Evolutionary conservation across 2,113 vertebrate species (phyloP).

Genomic region (Notothenia coriiceps): DNA sequence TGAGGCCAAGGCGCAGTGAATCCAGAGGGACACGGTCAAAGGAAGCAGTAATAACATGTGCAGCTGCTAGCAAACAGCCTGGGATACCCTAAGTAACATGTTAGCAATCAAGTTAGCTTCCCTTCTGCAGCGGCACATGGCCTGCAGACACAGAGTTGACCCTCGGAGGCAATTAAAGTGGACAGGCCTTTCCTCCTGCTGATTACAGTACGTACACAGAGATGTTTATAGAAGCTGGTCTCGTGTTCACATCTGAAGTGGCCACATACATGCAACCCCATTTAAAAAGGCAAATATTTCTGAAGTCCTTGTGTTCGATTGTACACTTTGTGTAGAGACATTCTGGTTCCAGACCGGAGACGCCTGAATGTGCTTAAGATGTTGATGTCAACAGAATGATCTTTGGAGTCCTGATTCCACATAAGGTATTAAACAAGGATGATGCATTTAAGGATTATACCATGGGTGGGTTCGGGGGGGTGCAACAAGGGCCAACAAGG

Average conservation of each 20-base stretch:
- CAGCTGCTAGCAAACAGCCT: constrained; percentile 36
- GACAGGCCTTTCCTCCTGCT: constrained; percentile 38
- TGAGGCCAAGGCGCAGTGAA: constrained; percentile 28
- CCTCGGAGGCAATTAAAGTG: constrained; percentile 17
- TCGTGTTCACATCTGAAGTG: constrained; percentile 34
- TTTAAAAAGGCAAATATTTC: constrained; percentile 43
- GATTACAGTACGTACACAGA: constrained; percentile 23
- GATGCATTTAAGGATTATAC: constrained; percentile 8
- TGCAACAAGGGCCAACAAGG: too few relatives aligned
- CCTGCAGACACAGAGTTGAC: not conserved
- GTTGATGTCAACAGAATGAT: constrained; percentile 26
- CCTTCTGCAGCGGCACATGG: constrained; percentile 11
- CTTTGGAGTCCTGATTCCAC: not conserved
- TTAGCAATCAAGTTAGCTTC: constrained; percentile 16
- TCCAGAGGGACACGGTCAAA: constrained; percentile 44
- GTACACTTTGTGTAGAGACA: constrained; percentile 1
- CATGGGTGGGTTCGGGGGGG: too few relatives aligned
- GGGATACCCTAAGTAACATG: not conserved
- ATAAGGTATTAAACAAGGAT: not conserved
- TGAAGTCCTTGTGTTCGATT: not conserved
- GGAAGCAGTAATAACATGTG: constrained; percentile 48
- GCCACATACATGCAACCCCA: constrained; percentile 1
- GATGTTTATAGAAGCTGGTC: constrained; percentile 47
- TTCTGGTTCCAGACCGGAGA: not conserved
- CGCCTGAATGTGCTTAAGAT: constrained; percentile 5